Evolutionary conservation across 2,888 invertebrate genomes (phyloP), one percentile per base, ranked within the genome.

Genomic region (Noctuana brunneofusca): DNA sequence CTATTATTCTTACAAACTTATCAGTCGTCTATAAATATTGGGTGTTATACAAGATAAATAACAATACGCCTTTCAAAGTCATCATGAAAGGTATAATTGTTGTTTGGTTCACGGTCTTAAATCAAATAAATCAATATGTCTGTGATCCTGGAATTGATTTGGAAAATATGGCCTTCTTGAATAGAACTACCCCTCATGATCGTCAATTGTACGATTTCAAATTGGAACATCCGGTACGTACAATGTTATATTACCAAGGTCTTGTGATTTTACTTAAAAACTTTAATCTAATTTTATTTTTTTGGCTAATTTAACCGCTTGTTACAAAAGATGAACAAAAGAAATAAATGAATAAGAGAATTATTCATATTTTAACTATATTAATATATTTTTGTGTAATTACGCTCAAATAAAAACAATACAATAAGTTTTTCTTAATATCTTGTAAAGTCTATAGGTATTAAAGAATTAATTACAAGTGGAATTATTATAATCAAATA

Each of bases 131-230:
- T 56, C 49, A 56, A 56, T 50, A 63, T 63, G 63, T 50, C 14
- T 63, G 63, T 50, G 20, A 63, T 32, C 50, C 50, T 32, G 12
- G 30, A 46, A 38, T 57, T 18, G 66, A 65, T 54, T 59, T 64
- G 27, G 64, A 66, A 46, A 64, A 71, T 43, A 30, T 67, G 41
- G 65, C 64, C 27, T 71, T 70, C 43, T 55, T 69, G 9, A 73
- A 71, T 41, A 64, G 66, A 48, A 72, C 73, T 3, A 65, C 76
- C 48, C 75, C 81, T 0, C 71, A 69, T 0, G 65, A 71, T 0
- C 65, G 73, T 11, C 83, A 81, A 58, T 64, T 84, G 0, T 69
- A 75, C 56, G 78, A 83, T 46, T 83, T 83, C 63, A 74, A 71
- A 67, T 63, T 68, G 38, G 64, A 75, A 20, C 75, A 81, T 66